Evolutionary conservation across 2,113 vertebrate genomes (phyloP).

Genomic region (Leucopsar rothschildi): DNA sequence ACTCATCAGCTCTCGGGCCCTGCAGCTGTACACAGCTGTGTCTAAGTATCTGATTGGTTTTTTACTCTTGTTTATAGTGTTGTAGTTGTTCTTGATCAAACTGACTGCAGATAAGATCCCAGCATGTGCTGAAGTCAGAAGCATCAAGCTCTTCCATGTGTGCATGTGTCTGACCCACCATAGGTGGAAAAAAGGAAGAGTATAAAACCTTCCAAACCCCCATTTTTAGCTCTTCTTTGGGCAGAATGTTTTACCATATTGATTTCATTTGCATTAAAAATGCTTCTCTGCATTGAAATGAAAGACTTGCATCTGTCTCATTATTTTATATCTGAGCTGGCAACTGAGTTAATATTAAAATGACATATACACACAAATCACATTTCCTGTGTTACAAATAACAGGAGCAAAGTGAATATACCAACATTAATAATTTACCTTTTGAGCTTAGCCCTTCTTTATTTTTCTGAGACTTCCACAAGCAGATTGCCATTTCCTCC

Average conservation of each 20-base stretch:
- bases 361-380: neutral
- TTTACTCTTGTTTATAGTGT: neutral
- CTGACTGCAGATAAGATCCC: conserved; percentile 16
- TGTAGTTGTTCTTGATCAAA: conserved; percentile 7
- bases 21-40: neutral
- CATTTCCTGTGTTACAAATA: conserved; percentile 35
- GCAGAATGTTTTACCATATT: neutral
- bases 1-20: neutral
- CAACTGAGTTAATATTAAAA: conserved; percentile 23
- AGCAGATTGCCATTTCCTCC: conserved; percentile 5
- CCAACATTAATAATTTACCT: conserved; percentile 50
- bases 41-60: neutral
- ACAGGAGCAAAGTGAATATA: neutral
- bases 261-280: neutral
- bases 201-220: neutral
- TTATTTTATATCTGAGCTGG: conserved; percentile 31
- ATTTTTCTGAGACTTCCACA: neutral
- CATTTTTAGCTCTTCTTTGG: neutral
- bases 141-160: neutral
- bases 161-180: neutral
- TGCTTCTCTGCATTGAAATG: neutral
- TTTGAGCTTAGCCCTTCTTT: neutral
- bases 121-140: neutral
- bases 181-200: neutral
- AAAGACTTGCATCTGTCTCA: neutral